A percentile compares a stretch with the other conserved stretches of the same genome.
Conservation (phyloP, 2,888 invertebrate species). For the Andrena bucephala region DNA sequence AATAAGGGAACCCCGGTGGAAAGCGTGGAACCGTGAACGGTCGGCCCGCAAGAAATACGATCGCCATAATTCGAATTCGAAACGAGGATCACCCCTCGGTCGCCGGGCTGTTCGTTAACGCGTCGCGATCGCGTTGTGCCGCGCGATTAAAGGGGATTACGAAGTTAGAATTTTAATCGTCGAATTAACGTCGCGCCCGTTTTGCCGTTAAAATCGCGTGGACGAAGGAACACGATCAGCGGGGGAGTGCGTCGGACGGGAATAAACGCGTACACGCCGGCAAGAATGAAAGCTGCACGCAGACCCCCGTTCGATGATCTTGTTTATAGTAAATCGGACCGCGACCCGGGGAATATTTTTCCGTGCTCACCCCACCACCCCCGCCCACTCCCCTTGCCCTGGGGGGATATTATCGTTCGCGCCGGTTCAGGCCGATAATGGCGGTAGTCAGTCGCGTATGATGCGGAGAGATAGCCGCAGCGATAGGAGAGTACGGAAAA, state of each 20-base stretch:
- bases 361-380: conserved; percentile 25
- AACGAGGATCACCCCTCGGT: not conserved
- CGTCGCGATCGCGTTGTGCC: conserved; percentile 36
- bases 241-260: not conserved
- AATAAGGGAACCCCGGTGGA: conserved; percentile 9
- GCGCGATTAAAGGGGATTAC: conserved; percentile 43
- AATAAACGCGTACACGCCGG: conserved; percentile 13
- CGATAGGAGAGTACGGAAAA: conserved; percentile 73
- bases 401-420: conserved; percentile 64
- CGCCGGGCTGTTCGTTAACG: conserved; percentile 38
- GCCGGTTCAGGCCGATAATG: conserved; percentile 70
- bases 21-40: not conserved
- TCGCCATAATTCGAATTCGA: conserved; percentile 45
- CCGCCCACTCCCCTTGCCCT: not conserved
- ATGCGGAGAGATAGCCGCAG: conserved; percentile 69
- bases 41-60: conserved; percentile 46
- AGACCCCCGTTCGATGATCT: conserved; percentile 49
- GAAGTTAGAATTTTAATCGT: conserved; percentile 48
- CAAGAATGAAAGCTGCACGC: conserved; percentile 19
- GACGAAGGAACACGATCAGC: conserved; percentile 25
- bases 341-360: conserved; percentile 61
- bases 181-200: conserved; percentile 41
- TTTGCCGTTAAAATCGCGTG: conserved; percentile 30
- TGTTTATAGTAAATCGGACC: conserved; percentile 64
- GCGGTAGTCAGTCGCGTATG: conserved; percentile 73